These are phyloP conservation scores for Panopea generosa DNA, from an alignment of 2,888 invertebrate species.

Conservation along the genomic window DNA sequence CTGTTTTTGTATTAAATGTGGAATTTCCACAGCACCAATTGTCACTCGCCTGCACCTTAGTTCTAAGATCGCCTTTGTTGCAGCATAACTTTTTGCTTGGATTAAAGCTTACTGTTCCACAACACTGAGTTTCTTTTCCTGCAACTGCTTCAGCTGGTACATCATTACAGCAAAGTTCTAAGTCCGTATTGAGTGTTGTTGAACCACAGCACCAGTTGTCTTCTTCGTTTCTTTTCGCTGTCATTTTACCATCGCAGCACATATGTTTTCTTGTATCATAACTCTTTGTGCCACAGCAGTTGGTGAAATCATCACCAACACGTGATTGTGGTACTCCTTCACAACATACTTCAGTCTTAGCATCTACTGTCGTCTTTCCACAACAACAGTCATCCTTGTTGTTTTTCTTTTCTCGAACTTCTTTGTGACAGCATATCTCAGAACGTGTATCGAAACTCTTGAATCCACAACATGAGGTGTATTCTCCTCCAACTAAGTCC, in stretches of 20 bases:
- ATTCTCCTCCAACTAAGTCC: constrained; percentile 29
- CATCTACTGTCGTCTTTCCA: constrained; percentile 46
- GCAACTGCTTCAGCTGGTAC: constrained; percentile 36
- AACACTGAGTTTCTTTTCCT: constrained; percentile 46
- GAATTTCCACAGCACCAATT: constrained; percentile 51
- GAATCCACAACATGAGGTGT: constrained; percentile 51
- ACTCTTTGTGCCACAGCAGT: constrained; percentile 43
- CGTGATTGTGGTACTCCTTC: constrained; percentile 39
- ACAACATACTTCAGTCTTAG: constrained; percentile 49
- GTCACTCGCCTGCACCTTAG: constrained; percentile 33
- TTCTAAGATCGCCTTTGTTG: constrained; percentile 27
- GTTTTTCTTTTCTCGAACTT: constrained; percentile 40
- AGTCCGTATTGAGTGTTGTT: constrained; percentile 30
- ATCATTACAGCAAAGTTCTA: constrained; percentile 38
- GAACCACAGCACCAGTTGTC: constrained; percentile 52
- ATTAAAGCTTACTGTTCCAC: constrained; percentile 33
- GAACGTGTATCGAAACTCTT: constrained; percentile 33
- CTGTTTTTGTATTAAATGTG: constrained; percentile 36
- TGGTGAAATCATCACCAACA: constrained; percentile 35
- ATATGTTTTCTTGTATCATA: constrained; percentile 40
- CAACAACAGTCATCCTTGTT: constrained; percentile 54
- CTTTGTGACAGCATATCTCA: constrained; percentile 39
- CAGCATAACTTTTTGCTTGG: constrained; percentile 36
- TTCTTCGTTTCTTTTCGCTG: constrained; percentile 27
- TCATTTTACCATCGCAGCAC: constrained; percentile 48